Evolutionary conservation across 2,797 vertebrate genomes (phyloP), one percentile per base, ranked within the genome.

Genomic region (Pipistrellus nathusii): DNA sequence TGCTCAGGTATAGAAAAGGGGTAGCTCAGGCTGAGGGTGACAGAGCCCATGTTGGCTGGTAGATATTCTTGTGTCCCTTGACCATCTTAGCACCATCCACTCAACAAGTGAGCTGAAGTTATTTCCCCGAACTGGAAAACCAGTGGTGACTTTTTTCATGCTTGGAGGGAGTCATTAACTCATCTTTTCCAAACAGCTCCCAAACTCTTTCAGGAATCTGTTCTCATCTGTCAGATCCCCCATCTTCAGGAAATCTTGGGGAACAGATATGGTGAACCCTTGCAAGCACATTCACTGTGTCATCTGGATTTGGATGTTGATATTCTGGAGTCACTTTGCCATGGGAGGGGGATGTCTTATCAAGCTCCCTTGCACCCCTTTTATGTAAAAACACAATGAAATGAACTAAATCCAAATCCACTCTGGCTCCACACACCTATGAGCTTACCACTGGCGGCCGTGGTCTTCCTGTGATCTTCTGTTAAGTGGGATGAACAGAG

Each of bases 361-460:
- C 12, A 6, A 53, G 84, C 46, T 76, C 35, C 57, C 41, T 75
- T 83, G n/a, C 6, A 66, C 27, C 51, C 15, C 7, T 78, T 89
- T 94, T 51, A 71, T 64, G 89, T 80, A 88, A 77, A 35, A 83
- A 82, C 55, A 71, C 68, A 90, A 53, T 68, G 71, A 94, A 53
- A 69, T 18, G n/a, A 66, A 20, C 25, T 64, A 73, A 90, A 69
- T 59, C 6, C 57, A 69, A 72, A 85, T 30, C 51, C 15, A 11
- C 41, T 62, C 88, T 41, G 32, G 84, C 51, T 86, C 46, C 64
- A 64, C 66, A 18, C 23, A 64, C 32, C 35, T 85, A 51, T 53
- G 41, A 85, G 78, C 77, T 84, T 53, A 62, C 46, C 41, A 51
- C 14, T 7, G 30, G 73, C 44, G 77, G 18, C 77, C 68, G 8